Conservation (phyloP, 2,113 vertebrate species). For the Microtus pennsylvanicus region DNA sequence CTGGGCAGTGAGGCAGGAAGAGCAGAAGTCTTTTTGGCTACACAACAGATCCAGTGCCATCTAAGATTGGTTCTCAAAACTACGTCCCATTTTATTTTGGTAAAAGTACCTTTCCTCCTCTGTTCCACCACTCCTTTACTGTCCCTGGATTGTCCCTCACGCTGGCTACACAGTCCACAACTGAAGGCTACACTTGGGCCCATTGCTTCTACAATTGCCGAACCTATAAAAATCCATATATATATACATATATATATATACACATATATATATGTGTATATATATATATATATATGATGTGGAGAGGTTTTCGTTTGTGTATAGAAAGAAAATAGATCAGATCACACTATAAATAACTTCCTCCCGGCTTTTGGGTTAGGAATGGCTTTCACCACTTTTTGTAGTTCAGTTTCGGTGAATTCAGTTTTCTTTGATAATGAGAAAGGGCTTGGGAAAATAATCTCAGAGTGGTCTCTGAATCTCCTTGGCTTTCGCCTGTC, state of each 20-base stretch:
- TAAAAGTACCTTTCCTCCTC: not conserved
- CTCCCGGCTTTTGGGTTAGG: not conserved
- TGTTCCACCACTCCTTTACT: not conserved
- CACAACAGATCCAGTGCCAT: not conserved
- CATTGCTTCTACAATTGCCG: not conserved
- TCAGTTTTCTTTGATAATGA: not conserved
- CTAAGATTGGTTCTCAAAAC: not conserved
- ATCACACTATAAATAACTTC: not conserved
- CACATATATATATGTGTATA: too few species aligned
- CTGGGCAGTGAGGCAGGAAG: not conserved
- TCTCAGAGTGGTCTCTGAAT: not conserved
- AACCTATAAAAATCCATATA: too few species aligned
- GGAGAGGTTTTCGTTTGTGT: not conserved
- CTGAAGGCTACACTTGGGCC: not conserved
- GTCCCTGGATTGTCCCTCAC: not conserved
- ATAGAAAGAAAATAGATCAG: not conserved
- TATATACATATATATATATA: too few species aligned
- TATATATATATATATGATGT: not conserved
- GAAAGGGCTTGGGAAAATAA: not conserved
- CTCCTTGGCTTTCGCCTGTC: not conserved
- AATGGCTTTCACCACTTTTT: not conserved
- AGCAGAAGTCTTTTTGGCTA: not conserved
- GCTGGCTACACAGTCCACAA: not conserved
- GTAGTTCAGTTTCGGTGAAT: not conserved
- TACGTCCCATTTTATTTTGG: constrained; percentile 8